A percentile compares a stretch with the other conserved stretches of the same genome.
Evolutionary conservation across 2,888 invertebrate species (phyloP).

Genomic region (Drosophila crucigera): DNA sequence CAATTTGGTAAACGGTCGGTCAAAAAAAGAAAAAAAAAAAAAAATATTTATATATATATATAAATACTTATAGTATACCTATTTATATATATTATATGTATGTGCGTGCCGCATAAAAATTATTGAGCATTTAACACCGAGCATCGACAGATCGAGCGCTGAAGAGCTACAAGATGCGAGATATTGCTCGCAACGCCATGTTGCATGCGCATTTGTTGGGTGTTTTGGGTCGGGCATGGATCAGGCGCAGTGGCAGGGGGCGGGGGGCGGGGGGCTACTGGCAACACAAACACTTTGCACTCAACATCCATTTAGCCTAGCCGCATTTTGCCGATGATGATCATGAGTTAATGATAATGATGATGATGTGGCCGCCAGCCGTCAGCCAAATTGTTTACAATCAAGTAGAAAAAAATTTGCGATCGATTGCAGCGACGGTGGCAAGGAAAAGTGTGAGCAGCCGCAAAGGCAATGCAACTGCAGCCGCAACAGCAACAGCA

Average conservation of each 20-base stretch:
- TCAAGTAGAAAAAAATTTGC: slow-evolving; percentile 63
- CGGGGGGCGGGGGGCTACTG: slow-evolving; percentile 10
- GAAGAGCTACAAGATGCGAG: slow-evolving; percentile 27
- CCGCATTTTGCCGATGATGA: slow-evolving; percentile 38
- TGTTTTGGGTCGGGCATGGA: slow-evolving; percentile 4
- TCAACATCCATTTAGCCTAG: slow-evolving; percentile 80
- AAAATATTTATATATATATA: background rate
- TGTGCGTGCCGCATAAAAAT: slow-evolving; percentile 53
- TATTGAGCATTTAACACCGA: slow-evolving; percentile 76
- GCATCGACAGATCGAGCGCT: slow-evolving; percentile 50
- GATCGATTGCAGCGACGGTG: slow-evolving; percentile 71
- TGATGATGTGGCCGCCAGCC: slow-evolving; percentile 69
- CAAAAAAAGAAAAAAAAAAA: background rate
- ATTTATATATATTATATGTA: background rate
- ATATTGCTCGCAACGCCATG: slow-evolving; percentile 42
- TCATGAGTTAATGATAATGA: slow-evolving; percentile 47
- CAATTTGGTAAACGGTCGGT: slow-evolving; percentile 55
- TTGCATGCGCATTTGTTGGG: slow-evolving; percentile 37
- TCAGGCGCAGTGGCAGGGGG: background rate
- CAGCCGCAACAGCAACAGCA: slow-evolving; percentile 25
- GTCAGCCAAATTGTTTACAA: slow-evolving; percentile 78
- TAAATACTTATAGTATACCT: slow-evolving; percentile 4
- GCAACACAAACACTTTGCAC: slow-evolving; percentile 76
- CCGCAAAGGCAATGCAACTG: slow-evolving; percentile 57
- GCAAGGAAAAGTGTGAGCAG: slow-evolving; percentile 66